Percentiles rank a stretch among this genome's conserved stretches.
Conservation (phyloP, 2,113 vertebrate species). For the Sclerurus mexicanus region DNA sequence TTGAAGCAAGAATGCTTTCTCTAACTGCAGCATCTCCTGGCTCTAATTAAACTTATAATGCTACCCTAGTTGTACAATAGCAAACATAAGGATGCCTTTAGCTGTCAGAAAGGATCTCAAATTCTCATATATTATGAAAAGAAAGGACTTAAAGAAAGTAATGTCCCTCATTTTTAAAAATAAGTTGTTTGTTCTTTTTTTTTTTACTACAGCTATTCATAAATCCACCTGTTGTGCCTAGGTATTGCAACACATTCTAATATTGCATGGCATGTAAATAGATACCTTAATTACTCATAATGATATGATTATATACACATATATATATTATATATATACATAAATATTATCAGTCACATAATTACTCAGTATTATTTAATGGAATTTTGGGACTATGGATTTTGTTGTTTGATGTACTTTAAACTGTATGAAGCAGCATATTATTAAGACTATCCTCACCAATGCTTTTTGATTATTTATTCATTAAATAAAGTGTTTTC, state of each 20-base stretch:
- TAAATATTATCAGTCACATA: constrained; percentile 47
- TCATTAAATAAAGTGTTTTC: constrained; percentile 61
- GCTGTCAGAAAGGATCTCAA: not conserved
- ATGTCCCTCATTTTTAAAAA: not conserved
- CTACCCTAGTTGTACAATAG: not conserved
- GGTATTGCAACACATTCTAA: constrained; percentile 27
- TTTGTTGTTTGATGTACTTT: constrained; percentile 68
- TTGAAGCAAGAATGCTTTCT: constrained; percentile 8
- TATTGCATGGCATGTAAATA: constrained; percentile 58
- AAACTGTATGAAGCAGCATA: constrained; percentile 62
- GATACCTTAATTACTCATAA: constrained; percentile 58
- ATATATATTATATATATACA: constrained; percentile 38
- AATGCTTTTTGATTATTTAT: constrained; percentile 62
- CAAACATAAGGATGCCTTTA: constrained; percentile 1
- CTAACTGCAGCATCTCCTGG: not conserved
- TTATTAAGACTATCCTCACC: constrained; percentile 44
- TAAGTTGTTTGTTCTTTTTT: not conserved
- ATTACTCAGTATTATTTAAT: constrained; percentile 48
- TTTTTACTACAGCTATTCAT: not conserved
- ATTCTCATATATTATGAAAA: not conserved
- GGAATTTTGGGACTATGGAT: constrained; percentile 51
- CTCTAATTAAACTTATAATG: not conserved
- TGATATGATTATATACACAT: constrained; percentile 54
- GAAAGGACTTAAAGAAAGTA: not conserved
- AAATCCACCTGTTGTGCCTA: constrained; percentile 43